Conservation (phyloP, 2,888 invertebrate genomes). For the Aphidoletes aphidimyza region DNA sequence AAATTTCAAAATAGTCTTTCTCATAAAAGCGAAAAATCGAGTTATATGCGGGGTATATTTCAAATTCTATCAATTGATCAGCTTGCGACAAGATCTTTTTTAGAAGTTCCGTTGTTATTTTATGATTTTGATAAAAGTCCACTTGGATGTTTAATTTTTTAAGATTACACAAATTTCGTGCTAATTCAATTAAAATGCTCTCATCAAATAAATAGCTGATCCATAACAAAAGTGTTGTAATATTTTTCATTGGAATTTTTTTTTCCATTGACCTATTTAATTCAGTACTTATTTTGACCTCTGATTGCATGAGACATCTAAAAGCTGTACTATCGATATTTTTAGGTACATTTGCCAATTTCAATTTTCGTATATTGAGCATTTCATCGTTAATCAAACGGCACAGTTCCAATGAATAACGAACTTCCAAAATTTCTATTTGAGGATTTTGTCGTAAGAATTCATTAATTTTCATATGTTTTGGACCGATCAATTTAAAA, state of each 20-base stretch:
- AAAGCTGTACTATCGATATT: neutral
- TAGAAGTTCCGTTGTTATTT: neutral
- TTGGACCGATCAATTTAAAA: neutral
- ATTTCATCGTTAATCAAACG: neutral
- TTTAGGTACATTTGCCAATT: neutral
- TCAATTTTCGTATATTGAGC: neutral
- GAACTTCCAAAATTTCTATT: neutral
- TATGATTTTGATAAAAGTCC: neutral
- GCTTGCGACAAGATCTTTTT: neutral
- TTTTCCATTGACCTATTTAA: neutral
- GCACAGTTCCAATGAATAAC: neutral
- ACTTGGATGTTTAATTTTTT: neutral
- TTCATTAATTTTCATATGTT: neutral
- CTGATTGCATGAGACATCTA: neutral
- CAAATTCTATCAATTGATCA: neutral
- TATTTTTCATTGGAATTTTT: neutral
- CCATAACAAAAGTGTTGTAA: neutral
- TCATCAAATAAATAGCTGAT: neutral
- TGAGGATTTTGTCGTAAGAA: neutral
- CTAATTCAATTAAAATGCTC: slow-evolving; percentile 21
- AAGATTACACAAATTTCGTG: neutral
- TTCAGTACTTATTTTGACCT: neutral
- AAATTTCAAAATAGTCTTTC: neutral
- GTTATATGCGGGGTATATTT: neutral
- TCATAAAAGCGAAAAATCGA: neutral